Percentiles rank a stretch among this genome's conserved stretches.
Evolutionary conservation across 2,888 invertebrate genomes (phyloP).

Genomic region (Melinaea marsaeus): DNA sequence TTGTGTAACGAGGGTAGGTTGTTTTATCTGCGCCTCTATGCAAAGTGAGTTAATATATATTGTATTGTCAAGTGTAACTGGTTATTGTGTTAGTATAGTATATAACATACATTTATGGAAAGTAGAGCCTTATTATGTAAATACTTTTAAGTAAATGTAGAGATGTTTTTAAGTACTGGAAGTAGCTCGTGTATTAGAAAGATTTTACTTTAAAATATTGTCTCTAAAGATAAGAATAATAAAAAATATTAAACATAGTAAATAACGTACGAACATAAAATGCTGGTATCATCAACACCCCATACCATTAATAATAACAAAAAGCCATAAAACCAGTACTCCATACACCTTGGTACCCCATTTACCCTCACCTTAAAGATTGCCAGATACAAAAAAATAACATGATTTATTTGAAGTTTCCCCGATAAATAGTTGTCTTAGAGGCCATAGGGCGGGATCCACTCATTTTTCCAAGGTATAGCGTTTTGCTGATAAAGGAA

Average conservation of each 20-base stretch:
- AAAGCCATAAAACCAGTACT: slow-evolving; percentile 48
- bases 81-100: not conserved
- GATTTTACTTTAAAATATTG: not conserved
- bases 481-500: slow-evolving; percentile 70
- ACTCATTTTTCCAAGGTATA: slow-evolving; percentile 64
- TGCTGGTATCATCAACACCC: slow-evolving; percentile 37
- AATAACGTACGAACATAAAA: slow-evolving; percentile 8
- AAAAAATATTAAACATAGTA: slow-evolving; percentile 12
- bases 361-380: slow-evolving; percentile 57
- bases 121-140: too few species aligned
- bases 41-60: not conserved
- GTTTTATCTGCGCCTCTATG: slow-evolving; percentile 40
- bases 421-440: slow-evolving; percentile 74
- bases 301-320: slow-evolving; percentile 40
- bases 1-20: slow-evolving; percentile 43
- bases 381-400: slow-evolving; percentile 59
- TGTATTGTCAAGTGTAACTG: slow-evolving; percentile 7
- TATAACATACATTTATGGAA: not conserved
- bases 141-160: too few species aligned
- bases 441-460: slow-evolving; percentile 57
- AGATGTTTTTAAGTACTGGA: too few species aligned
- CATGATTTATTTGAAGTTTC: slow-evolving; percentile 62
- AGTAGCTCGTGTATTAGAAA: not conserved
- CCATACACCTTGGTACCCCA: slow-evolving; percentile 34
- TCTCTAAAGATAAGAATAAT: not conserved